A percentile compares a stretch with the other conserved stretches of the same genome.
These are phyloP conservation scores for Anarhynchus alexandrinus DNA, from an alignment of 2,113 vertebrate species.

Conservation along the genomic window DNA sequence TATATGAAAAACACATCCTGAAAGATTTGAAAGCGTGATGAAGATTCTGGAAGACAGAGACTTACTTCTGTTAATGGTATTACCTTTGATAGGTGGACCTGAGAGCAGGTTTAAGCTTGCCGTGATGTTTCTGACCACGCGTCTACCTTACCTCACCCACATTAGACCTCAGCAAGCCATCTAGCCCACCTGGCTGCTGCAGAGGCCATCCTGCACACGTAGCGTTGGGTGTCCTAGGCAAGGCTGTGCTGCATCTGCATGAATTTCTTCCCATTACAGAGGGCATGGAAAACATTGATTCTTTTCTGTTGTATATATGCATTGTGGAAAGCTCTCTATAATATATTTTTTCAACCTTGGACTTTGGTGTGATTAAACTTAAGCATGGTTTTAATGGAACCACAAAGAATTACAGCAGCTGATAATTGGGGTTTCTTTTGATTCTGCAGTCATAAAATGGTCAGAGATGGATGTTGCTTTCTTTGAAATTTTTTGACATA, in stretches of 20 bases:
- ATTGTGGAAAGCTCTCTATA: not conserved
- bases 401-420: not conserved
- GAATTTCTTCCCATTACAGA: not conserved
- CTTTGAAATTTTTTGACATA: not conserved
- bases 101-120: not conserved
- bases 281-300: not conserved
- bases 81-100: not conserved
- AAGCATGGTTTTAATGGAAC: not conserved
- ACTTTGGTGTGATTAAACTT: not conserved
- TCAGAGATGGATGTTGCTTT: not conserved
- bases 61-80: not conserved
- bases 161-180: not conserved
- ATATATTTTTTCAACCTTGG: not conserved
- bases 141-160: not conserved
- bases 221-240: not conserved
- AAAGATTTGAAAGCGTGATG: not conserved
- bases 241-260: not conserved
- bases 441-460: not conserved
- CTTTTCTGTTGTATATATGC: not conserved
- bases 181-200: not conserved
- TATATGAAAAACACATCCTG: not conserved
- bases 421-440: not conserved
- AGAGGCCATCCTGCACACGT: rapidly evolving
- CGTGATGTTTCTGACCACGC: rapidly evolving
- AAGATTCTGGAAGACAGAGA: not conserved